Evolutionary conservation across 2,113 vertebrate species (phyloP), one percentile per base, ranked within the genome.

Genomic region (Phalacrocorax brasilianus): DNA sequence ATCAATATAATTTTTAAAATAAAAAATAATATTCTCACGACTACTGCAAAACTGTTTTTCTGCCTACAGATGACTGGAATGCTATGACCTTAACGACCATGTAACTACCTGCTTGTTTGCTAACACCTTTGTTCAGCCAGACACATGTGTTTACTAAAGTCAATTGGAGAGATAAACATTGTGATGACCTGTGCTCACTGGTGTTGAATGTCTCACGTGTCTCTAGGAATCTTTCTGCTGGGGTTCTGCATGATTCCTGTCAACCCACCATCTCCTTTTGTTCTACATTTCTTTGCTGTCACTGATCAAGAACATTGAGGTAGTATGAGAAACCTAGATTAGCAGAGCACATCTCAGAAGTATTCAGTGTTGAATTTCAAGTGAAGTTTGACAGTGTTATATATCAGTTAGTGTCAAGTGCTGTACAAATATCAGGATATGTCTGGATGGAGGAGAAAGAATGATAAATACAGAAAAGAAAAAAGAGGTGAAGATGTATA

Each of bases 341-440:
- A 83, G 24, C 14, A 67, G 24, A 78, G 8, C 23, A 45, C 18
- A 76, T 61, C 42, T 95, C 53, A 85, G 77, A 88, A 88, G 28
- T 42, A 68, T 63, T 86, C 83, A 55, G 1, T 52, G 59, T n/a
- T 73, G 56, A 88, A 85, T 88, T 92, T 91, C 83, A 86, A 85
- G 49, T 49, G 73, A 81, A 47, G 30, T 65, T 93, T 89, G 62
- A 75, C 49, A 75, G 49, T 49, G 14, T n/a, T 70, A 80, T 38
- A 30, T 42, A 65, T 61, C 35, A 95, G 58, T 95, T 82, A 58
- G 32, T 65, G 49, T 75, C 56, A 89, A 32, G 33, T 38, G 23
- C 74, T 63, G 16, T 72, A 87, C 26, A 75, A 71, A 92, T 71
- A 70, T 42, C 80, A 84, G 72, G 55, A 74, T 75, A 81, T 77